These are phyloP conservation scores for Lathronympha strigana DNA, from an alignment of 2,888 invertebrate species.

Conservation along the genomic window DNA sequence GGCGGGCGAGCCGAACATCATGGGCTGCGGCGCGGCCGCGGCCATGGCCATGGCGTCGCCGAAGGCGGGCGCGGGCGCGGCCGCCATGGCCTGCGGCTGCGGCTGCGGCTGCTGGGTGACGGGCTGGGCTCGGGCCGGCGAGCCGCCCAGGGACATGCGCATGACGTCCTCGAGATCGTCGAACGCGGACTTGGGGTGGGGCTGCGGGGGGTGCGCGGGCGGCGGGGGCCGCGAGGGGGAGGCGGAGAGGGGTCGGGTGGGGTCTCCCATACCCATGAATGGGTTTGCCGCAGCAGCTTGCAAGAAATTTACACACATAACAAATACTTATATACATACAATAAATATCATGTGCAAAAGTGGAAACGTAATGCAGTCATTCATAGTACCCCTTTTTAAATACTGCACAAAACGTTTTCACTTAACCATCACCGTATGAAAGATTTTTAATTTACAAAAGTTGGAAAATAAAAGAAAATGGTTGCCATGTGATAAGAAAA, in stretches of 20 bases:
- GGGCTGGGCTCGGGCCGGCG: conserved; percentile 76
- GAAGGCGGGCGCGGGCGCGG: conserved; percentile 60
- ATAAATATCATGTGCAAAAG: conserved; percentile 25
- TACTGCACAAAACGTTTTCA: conserved; percentile 13
- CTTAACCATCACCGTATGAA: conserved; percentile 31
- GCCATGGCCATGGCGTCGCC: conserved; percentile 70
- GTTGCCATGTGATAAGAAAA: conserved; percentile 43
- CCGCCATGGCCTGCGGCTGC: conserved; percentile 61
- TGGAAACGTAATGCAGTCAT: conserved; percentile 5
- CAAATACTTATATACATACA: conserved; percentile 35
- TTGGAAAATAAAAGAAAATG: conserved; percentile 32
- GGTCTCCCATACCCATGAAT: conserved; percentile 86
- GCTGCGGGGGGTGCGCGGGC: conserved; percentile 69
- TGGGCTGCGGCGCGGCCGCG: conserved; percentile 70
- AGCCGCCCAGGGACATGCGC: conserved; percentile 87
- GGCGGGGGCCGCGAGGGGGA: conserved; percentile 83
- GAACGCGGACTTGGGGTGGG: conserved; percentile 85
- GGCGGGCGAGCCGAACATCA: conserved; percentile 77
- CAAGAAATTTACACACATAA: conserved; percentile 57
- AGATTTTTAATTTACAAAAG: conserved; percentile 27
- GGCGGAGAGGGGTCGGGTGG: conserved; percentile 72
- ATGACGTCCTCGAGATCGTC: conserved; percentile 88
- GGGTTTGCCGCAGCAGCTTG: conserved; percentile 86
- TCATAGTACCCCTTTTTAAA: background rate
- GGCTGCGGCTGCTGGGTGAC: conserved; percentile 70